phyloP scores from a whole-genome alignment of 2,888 invertebrate species.

The Ypsolopha sequella region DNA sequence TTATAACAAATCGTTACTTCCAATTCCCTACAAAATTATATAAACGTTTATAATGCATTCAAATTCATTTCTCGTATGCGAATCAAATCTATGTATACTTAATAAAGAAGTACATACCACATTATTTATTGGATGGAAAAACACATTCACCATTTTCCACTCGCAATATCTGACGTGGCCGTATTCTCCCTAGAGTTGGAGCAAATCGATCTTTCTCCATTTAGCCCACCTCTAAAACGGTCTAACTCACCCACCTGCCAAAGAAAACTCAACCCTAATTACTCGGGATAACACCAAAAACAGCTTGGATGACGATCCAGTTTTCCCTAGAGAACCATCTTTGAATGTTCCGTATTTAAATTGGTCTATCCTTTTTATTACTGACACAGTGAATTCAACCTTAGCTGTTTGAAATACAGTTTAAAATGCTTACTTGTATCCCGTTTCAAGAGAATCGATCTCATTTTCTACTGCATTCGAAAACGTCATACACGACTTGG shows the following conservation, averaged over 20 bases:
- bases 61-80: too few species aligned
- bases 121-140: not conserved
- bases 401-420: conserved; percentile 7
- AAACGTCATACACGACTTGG: conserved; percentile 26
- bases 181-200: conserved; percentile 39
- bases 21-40: too few species aligned
- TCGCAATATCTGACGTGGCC: conserved; percentile 36
- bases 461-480: conserved; percentile 24
- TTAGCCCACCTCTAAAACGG: conserved; percentile 22
- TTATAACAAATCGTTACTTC: too few species aligned
- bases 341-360: conserved; percentile 59
- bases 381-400: conserved; percentile 19
- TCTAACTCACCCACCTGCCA: conserved; percentile 18
- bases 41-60: too few species aligned
- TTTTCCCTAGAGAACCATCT: conserved; percentile 70
- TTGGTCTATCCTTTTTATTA: conserved; percentile 44
- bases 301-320: conserved; percentile 25
- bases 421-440: conserved; percentile 13
- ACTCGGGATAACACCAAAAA: conserved; percentile 18
- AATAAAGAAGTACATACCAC: too few species aligned
- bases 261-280: conserved; percentile 19
- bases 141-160: conserved; percentile 21
- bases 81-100: too few species aligned
- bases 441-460: conserved; percentile 64
- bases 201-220: conserved; percentile 53